These are phyloP conservation scores for Antechinus stuartii DNA, from an alignment of 2,113 vertebrate species.

Conservation along the genomic window DNA sequence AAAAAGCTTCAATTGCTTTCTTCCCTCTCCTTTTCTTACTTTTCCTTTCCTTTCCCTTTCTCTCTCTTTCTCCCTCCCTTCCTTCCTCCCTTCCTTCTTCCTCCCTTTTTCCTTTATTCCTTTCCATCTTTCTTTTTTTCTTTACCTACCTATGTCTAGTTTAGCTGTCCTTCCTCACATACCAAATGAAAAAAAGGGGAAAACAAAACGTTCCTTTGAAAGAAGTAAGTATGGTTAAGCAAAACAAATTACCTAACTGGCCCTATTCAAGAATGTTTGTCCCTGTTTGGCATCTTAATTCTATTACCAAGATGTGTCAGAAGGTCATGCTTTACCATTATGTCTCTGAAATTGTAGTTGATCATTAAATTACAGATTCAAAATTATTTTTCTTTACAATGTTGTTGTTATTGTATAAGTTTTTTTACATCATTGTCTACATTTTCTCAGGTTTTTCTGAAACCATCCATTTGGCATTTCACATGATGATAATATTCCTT, in stretches of 20 bases:
- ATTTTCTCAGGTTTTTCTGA: background rate
- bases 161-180: background rate
- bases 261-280: too few relatives aligned
- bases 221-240: background rate
- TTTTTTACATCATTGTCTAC: background rate
- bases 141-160: background rate
- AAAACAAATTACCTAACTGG: too few relatives aligned
- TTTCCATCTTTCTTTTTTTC: too few relatives aligned
- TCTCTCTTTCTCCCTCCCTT: too few relatives aligned
- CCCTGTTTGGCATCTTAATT: background rate
- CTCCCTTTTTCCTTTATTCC: background rate
- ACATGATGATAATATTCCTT: too few relatives aligned
- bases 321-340: background rate
- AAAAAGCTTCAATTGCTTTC: background rate
- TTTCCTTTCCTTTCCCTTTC: too few relatives aligned
- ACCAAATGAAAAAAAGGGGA: background rate
- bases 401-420: background rate
- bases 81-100: too few relatives aligned
- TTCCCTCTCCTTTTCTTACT: background rate
- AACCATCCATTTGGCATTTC: background rate
- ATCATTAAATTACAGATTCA: background rate
- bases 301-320: background rate
- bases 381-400: background rate
- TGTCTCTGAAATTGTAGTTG: background rate
- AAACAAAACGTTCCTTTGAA: background rate